Percentiles rank a stretch among this genome's conserved stretches.
Evolutionary conservation across 1,140 invertebrate species (phyloP).

Genomic region (Meloidogyne chitwoodi): DNA sequence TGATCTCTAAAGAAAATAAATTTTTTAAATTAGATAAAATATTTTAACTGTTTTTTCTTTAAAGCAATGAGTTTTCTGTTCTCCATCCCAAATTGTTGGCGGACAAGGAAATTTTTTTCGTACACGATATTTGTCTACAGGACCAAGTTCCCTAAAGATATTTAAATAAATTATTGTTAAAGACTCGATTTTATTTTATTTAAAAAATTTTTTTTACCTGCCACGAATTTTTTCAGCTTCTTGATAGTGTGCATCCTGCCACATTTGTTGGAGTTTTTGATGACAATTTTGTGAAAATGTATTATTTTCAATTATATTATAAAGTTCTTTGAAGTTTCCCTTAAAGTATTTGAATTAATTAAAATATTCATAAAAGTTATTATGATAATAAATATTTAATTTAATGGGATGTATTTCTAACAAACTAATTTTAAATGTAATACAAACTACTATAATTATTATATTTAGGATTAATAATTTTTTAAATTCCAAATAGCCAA

Average conservation of each 20-base stretch:
- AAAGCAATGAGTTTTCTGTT: slow-evolving; percentile 99
- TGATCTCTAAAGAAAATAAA: slow-evolving; percentile 65
- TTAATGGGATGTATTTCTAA: no score
- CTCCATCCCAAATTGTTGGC: slow-evolving; percentile 96
- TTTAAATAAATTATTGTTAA: background rate
- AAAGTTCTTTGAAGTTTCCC: slow-evolving; percentile 81
- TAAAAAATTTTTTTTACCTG: slow-evolving; percentile 33
- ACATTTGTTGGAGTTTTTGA: slow-evolving; percentile 85
- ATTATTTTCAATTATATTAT: slow-evolving; percentile 81
- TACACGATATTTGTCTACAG: slow-evolving; percentile 99
- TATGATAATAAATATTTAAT: no score
- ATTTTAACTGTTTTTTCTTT: slow-evolving; percentile 81
- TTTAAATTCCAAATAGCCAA: no score
- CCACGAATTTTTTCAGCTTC: slow-evolving; percentile 85
- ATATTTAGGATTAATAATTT: no score
- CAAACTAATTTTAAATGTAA: no score
- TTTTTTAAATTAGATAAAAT: background rate
- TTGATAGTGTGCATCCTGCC: slow-evolving; percentile 97
- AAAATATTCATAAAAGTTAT: no score
- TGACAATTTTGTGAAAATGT: slow-evolving; percentile 92
- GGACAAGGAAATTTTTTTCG: slow-evolving; percentile 96
- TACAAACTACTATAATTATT: no score
- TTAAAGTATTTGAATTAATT: slow-evolving; percentile 72
- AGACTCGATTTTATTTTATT: no score
- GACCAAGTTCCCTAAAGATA: slow-evolving; percentile 77